Base-by-base conservation (phyloP, 30 jellyfish, hydroid and myxozoan genomes). In the Hydractinia symbiolongicarpus region DNA sequence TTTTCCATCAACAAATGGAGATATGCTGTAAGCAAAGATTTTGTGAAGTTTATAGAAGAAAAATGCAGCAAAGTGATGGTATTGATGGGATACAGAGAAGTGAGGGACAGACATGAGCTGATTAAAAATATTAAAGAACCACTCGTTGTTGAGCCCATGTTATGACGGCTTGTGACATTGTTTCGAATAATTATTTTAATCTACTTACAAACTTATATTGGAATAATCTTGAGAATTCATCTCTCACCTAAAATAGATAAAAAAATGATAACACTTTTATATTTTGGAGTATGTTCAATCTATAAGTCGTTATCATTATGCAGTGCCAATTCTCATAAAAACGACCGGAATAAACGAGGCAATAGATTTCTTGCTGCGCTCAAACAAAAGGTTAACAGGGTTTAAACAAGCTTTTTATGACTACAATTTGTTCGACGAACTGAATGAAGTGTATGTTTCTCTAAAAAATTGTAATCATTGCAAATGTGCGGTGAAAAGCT, bases 121-220 rank as follows among this genome's bases (percentile, higher is more conserved):
- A 55, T 20, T n/a, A 74, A 74, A 74, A 58, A 74, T 20, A 50
- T 50, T 17, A 74, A 58, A 7, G 68, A 51, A 7, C 54, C 83
- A 50, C 69, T 74, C 15, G 66, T 74, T 17, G 8, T n/a, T 7
- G 74, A 64, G 52, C 40, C 40, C 40, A 30, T 50, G 69, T 53
- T 19, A 53, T 40, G 50, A 68, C n/a, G 73, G 14, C 54, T 0
- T 60, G n/a, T 13, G 19, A 60, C 19, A 60, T 0, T 13, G n/a
- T 60, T 60, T 16, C 70, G 50, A 11, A 49, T 0, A 68, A 68
- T n/a, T 10, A 73, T 19, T 49, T 8, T 49, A 5, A 76, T 8
- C 52, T 14, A 62, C 95, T 91, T 82, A 91, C 97, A 55, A 91
- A 79, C 67, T 91, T 91, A 67, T 91, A 91, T 64, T 91, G 97